phyloP scores from a whole-genome alignment of 2,888 invertebrate species.

The Craniophora ligustri region DNA sequence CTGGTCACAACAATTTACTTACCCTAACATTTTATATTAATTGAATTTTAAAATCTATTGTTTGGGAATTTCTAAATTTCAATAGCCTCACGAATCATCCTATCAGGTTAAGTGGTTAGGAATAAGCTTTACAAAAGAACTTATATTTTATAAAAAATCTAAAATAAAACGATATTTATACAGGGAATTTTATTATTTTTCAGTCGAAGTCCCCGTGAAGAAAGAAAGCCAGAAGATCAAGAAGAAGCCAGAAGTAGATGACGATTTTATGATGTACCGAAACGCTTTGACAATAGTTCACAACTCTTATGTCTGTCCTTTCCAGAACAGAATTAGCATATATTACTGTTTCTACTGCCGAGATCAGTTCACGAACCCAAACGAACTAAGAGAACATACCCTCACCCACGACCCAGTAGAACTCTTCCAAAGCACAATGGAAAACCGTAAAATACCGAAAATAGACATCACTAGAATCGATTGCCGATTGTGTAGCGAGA shows the following conservation, averaged over 20 bases:
- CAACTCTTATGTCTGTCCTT: slow-evolving; percentile 77
- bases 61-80: too few relatives aligned
- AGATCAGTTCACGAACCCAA: slow-evolving; percentile 79
- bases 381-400: slow-evolving; percentile 77
- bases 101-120: too few relatives aligned
- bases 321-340: slow-evolving; percentile 65
- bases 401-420: slow-evolving; percentile 71
- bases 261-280: slow-evolving; percentile 69
- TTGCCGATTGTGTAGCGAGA: slow-evolving; percentile 74
- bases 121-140: too few relatives aligned
- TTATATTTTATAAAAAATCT: too few relatives aligned
- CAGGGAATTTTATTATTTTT: slow-evolving; percentile 5
- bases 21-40: too few relatives aligned
- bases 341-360: slow-evolving; percentile 83
- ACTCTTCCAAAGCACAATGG: slow-evolving; percentile 71
- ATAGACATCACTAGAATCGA: slow-evolving; percentile 81
- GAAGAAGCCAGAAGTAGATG: slow-evolving; percentile 61
- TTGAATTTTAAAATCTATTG: too few relatives aligned
- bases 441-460: slow-evolving; percentile 79
- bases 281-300: slow-evolving; percentile 75
- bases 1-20: too few relatives aligned
- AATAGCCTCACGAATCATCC: too few relatives aligned
- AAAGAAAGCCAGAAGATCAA: slow-evolving; percentile 48
- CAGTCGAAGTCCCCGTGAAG: slow-evolving; percentile 50
- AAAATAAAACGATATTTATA: not conserved